phyloP scores from a whole-genome alignment of 53 echinoderm and acorn worm species.

The Henricia sp. region DNA sequence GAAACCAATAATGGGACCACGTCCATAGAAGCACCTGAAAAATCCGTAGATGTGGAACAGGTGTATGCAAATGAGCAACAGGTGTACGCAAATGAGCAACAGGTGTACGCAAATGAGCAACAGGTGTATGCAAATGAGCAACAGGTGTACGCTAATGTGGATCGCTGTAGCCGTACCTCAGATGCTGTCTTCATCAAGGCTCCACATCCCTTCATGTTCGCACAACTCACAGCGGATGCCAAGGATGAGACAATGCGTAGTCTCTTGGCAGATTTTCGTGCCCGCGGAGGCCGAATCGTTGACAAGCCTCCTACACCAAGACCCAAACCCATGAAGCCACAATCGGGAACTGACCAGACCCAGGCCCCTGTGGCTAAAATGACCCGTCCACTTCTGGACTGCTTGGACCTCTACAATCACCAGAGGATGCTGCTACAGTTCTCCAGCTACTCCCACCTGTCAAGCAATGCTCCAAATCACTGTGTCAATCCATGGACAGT shows the following conservation, averaged over 20 bases:
- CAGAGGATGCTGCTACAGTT: slow-evolving; percentile 89
- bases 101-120: slow-evolving; percentile 11
- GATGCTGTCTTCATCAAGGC: slow-evolving; percentile 35
- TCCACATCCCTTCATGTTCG: slow-evolving; percentile 81
- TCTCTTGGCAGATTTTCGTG: slow-evolving; percentile 90
- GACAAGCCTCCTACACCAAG: slow-evolving; percentile 21
- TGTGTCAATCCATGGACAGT: slow-evolving; percentile 94
- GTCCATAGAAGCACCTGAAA: no score
- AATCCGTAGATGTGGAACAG: no score
- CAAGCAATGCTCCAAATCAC: slow-evolving; percentile 84
- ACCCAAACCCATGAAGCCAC: neutral
- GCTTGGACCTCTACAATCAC: slow-evolving; percentile 86
- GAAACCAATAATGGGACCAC: neutral
- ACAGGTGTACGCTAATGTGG: slow-evolving; percentile 50
- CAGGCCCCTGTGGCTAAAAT: no score
- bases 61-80: no score
- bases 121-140: neutral
- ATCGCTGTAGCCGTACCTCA: slow-evolving; percentile 69
- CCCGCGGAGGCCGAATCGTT: slow-evolving; percentile 83
- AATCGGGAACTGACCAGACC: neutral
- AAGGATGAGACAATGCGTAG: slow-evolving; percentile 67
- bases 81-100: no score
- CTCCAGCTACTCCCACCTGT: slow-evolving; percentile 84
- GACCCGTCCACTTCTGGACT: slow-evolving; percentile 62
- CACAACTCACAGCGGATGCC: slow-evolving; percentile 68